These are phyloP conservation scores for Muscidifurax raptorellus DNA, from an alignment of 1,140 invertebrate species.

Conservation along the genomic window DNA sequence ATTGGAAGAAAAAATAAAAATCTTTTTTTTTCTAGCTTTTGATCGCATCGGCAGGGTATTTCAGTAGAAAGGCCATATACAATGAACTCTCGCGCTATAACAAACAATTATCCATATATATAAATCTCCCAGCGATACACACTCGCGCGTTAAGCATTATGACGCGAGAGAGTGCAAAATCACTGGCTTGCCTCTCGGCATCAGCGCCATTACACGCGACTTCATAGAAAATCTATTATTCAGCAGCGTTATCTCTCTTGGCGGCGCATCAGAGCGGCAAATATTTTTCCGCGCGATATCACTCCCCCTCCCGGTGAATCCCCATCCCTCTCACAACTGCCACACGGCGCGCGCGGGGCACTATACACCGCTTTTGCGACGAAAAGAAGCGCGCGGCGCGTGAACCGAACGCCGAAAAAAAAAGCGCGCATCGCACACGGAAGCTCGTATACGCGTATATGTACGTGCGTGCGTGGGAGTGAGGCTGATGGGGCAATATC, in stretches of 20 bases:
- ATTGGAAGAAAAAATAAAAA: too few species aligned
- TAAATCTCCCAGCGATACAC: too few species aligned
- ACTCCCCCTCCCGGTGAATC: not conserved
- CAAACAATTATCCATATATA: not conserved
- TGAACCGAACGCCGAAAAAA: not conserved
- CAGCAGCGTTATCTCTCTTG: not conserved
- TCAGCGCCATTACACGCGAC: not conserved
- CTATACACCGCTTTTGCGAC: too few species aligned
- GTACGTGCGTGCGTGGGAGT: not conserved
- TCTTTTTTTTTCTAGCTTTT: too few species aligned
- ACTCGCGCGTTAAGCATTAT: not conserved
- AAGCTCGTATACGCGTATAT: not conserved
- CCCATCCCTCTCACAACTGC: not conserved
- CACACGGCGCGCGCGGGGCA: too few species aligned
- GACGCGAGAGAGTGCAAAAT: slow-evolving; percentile 7
- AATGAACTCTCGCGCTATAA: too few species aligned
- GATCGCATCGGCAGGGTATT: too few species aligned
- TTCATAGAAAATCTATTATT: slow-evolving; percentile 17
- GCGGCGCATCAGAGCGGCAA: slow-evolving; percentile 1
- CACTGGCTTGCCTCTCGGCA: not conserved
- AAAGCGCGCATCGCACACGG: not conserved
- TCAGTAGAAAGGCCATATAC: too few species aligned
- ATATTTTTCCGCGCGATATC: slow-evolving; percentile 24
- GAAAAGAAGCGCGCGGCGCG: not conserved
- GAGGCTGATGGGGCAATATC: slow-evolving; percentile 44